These are phyloP conservation scores for Fabriciana adippe DNA, from an alignment of 2,888 invertebrate species.

Conservation along the genomic window DNA sequence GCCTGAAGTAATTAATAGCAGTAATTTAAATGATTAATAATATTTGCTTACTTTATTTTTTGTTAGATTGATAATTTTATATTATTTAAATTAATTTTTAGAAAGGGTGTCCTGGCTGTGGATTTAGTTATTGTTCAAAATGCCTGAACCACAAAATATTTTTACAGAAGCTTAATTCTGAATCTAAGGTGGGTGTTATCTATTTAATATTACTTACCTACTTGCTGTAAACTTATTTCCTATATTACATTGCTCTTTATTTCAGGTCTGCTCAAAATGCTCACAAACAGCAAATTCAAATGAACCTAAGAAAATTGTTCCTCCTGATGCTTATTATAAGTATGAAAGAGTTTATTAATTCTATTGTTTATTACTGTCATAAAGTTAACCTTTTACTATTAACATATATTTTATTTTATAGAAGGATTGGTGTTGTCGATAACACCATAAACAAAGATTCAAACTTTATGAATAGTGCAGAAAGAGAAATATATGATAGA, in stretches of 20 bases:
- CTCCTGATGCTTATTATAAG: constrained; percentile 83
- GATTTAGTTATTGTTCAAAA: constrained; percentile 91
- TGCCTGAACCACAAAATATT: constrained; percentile 88
- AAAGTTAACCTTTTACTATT: background rate
- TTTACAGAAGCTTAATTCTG: constrained; percentile 83
- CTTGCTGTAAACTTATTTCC: background rate
- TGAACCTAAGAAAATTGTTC: constrained; percentile 49
- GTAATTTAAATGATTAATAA: constrained; percentile 43
- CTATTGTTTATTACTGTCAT: too few species aligned
- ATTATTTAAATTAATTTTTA: constrained; percentile 63
- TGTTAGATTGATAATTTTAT: background rate
- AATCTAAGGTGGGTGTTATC: constrained; percentile 86
- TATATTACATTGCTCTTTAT: constrained; percentile 13
- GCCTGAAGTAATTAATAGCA: constrained; percentile 90
- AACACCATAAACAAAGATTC: constrained; percentile 25
- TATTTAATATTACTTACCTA: constrained; percentile 52
- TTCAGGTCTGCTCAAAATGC: constrained; percentile 71
- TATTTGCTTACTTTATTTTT: background rate
- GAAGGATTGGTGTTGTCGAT: constrained; percentile 47
- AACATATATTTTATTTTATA: constrained; percentile 36
- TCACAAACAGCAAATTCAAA: constrained; percentile 47
- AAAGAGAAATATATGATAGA: constrained; percentile 85
- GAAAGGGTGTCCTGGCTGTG: constrained; percentile 92
- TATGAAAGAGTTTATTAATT: constrained; percentile 52
- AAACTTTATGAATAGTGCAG: constrained; percentile 70